Evolutionary conservation across 1,140 invertebrate species (phyloP).

Genomic region (Mesaphorura yosii): DNA sequence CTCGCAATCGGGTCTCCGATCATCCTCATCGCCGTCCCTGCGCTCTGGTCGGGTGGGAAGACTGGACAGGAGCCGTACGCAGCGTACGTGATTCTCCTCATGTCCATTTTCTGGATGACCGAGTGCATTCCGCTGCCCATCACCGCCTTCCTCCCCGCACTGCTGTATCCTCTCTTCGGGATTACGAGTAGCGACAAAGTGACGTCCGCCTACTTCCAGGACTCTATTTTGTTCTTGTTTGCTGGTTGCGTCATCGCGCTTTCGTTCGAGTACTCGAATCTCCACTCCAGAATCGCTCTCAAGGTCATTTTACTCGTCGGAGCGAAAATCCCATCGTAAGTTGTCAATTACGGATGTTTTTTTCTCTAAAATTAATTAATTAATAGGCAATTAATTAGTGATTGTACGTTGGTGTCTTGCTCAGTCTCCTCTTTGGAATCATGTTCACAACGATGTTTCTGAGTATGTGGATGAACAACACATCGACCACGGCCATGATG

Average conservation of each 20-base stretch:
- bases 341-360: no score
- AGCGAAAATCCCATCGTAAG: constrained; percentile 28
- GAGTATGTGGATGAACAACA: constrained; percentile 42
- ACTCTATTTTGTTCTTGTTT: constrained; percentile 44
- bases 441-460: constrained; percentile 41
- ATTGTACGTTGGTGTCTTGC: no score
- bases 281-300: constrained; percentile 73
- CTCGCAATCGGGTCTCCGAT: no score
- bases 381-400: no score
- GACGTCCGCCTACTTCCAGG: constrained; percentile 22
- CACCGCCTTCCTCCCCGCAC: constrained; percentile 70
- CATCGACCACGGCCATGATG: constrained; percentile 39
- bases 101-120: constrained; percentile 73
- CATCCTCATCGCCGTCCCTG: no score
- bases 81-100: constrained; percentile 62
- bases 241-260: constrained; percentile 70
- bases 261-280: constrained; percentile 69
- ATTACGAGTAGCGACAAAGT: constrained; percentile 37
- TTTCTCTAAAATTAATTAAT: not conserved
- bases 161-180: constrained; percentile 65
- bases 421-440: constrained; percentile 39
- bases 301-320: constrained; percentile 66
- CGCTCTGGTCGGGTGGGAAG: not conserved
- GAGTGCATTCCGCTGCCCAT: constrained; percentile 67
- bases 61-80: constrained; percentile 39